Percentiles rank a stretch among this genome's conserved stretches.
These are phyloP conservation scores for Nettapus auritus DNA, from an alignment of 2,113 vertebrate genomes.

Conservation along the genomic window DNA sequence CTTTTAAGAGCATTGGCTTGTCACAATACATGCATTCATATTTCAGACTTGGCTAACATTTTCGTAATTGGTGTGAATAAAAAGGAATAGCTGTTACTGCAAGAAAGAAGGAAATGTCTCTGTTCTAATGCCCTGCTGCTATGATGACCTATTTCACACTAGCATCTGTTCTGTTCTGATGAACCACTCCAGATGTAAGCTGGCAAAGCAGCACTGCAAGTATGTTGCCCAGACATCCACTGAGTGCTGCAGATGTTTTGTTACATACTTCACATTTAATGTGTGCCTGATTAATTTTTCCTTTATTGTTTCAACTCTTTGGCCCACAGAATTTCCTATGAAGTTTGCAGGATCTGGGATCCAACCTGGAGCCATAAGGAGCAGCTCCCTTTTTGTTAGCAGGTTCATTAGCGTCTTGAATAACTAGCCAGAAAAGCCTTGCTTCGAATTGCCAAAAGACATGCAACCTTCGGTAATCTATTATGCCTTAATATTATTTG, in stretches of 20 bases:
- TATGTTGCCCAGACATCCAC: conserved; percentile 1
- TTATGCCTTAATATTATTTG: conserved; percentile 43
- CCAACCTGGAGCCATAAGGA: not conserved
- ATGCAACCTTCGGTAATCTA: conserved; percentile 30
- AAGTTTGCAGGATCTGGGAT: not conserved
- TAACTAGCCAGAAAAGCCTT: not conserved
- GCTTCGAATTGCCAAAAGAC: conserved; percentile 1
- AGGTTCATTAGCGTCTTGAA: conserved; percentile 1
- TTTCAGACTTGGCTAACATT: conserved; percentile 50
- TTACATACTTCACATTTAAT: conserved; percentile 1
- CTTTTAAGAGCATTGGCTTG: not conserved
- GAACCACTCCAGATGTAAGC: conserved; percentile 63
- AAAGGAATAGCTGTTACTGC: conserved; percentile 53
- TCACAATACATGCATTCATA: not conserved
- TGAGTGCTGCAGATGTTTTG: conserved; percentile 27
- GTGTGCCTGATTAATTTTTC: conserved; percentile 7
- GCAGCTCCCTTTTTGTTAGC: not conserved
- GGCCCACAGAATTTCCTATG: not conserved
- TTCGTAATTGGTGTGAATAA: conserved; percentile 66
- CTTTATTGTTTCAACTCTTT: conserved; percentile 16
- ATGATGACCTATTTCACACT: conserved; percentile 68
- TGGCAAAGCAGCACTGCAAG: not conserved
- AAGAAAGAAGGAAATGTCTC: conserved; percentile 27
- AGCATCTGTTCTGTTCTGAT: conserved; percentile 63
- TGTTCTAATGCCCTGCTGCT: conserved; percentile 46